Base-by-base conservation (phyloP, 2,888 invertebrate genomes). In the Mesorhabditis sp. region DNA sequence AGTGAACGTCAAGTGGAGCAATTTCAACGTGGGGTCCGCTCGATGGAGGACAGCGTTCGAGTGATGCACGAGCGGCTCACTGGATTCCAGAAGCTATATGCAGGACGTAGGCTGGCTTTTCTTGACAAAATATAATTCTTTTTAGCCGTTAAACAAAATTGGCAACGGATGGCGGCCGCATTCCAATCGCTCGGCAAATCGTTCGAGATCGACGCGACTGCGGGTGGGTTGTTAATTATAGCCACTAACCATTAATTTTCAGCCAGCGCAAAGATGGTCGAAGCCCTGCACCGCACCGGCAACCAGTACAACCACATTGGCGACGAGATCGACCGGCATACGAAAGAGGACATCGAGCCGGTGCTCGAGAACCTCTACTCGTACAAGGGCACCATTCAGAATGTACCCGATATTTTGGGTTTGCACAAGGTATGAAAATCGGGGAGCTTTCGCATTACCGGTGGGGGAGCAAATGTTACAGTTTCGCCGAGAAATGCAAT, bases 331-430 rank as follows among this genome's bases (percentile, higher is more conserved):
- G 80, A 80, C 69, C 73, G 70, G 4, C 78, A 78, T 62, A 72
- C 88, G 86, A 76, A 72, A 44, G 71, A 74, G 61, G 94, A 94
- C 87, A 93, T 93, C 91, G 93, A 94, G 81, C 93, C 93, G 1
- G 89, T 96, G 44, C 91, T 92, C 64, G 95, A 97, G 87, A 92
- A 92, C 80, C 89, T 97, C 76, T 94, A 94, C 86, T 91, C 96
- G 80, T 96, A 96, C 88, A 93, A 93, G 87, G 96, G 97, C 68
- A 91, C 96, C 69, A 91, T 96, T 6, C 90, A 91, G 70, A 91
- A 91, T 72, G 93, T 94, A 85, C 96, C 97, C 0, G 95, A 95
- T 82, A 92, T 93, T 67, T 89, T 95, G 70, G 90, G 91, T 65
- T 91, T 94, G 78, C 94, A 95, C 85, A 94, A 93, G 89, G 93